Conservation (phyloP, 1,140 invertebrate genomes). For the Aphaenogaster floridana region DNA sequence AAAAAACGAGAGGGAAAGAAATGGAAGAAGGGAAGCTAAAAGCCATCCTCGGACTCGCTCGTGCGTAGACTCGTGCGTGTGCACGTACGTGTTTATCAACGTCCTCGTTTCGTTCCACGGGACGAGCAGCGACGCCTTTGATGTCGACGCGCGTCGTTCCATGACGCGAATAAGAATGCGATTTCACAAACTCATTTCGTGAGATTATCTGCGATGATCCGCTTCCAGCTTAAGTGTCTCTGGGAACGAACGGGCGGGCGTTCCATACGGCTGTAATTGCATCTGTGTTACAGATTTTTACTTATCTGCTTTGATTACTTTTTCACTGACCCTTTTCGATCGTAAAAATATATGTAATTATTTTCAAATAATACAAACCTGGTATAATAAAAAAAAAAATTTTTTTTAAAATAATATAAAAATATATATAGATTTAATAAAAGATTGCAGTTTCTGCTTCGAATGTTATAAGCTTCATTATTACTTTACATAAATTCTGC, state of each 20-base stretch:
- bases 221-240: neutral
- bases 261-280: neutral
- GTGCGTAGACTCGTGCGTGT: slow-evolving; percentile 67
- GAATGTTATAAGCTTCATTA: neutral
- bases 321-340: neutral
- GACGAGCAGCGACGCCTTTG: slow-evolving; percentile 71
- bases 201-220: slow-evolving; percentile 47
- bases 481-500: neutral
- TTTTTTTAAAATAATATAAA: neutral
- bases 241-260: neutral
- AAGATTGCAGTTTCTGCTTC: neutral
- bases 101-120: slow-evolving; percentile 22
- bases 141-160: slow-evolving; percentile 67
- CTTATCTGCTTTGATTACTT: neutral
- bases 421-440: neutral
- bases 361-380: neutral
- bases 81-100: slow-evolving; percentile 54
- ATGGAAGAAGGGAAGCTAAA: slow-evolving; percentile 65
- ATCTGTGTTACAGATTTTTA: slow-evolving; percentile 3
- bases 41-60: slow-evolving; percentile 76
- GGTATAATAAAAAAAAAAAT: neutral
- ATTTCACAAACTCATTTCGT: slow-evolving; percentile 53
- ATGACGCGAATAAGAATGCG: slow-evolving; percentile 42
- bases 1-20: slow-evolving; percentile 44
- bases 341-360: neutral